Conservation (phyloP, 2,888 invertebrate genomes). For the Glyphotaelius pellucidus region DNA sequence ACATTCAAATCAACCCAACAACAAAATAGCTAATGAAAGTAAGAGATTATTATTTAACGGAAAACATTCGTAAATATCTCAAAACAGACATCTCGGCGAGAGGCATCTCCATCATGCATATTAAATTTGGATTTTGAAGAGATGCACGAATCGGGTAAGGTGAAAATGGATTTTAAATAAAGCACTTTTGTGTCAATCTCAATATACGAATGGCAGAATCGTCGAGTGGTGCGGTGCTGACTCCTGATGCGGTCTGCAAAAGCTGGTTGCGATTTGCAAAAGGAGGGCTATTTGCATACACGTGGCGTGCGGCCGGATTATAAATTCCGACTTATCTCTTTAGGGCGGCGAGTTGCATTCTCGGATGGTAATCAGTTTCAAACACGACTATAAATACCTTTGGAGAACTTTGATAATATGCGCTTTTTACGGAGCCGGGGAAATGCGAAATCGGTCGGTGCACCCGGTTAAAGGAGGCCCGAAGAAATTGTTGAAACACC, state of each 20-base stretch:
- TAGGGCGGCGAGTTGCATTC: constrained; percentile 53
- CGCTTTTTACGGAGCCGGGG: constrained; percentile 45
- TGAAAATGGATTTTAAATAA: background rate
- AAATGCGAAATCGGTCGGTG: constrained; percentile 33
- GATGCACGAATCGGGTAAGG: background rate
- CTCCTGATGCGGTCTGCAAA: background rate
- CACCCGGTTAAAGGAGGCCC: background rate
- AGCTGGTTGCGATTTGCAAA: constrained; percentile 34
- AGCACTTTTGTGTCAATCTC: constrained; percentile 29
- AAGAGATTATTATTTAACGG: background rate
- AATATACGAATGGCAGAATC: background rate
- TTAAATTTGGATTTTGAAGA: background rate
- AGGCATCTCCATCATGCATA: background rate
- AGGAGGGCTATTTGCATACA: constrained; percentile 57
- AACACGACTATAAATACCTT: constrained; percentile 53
- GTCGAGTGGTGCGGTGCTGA: background rate
- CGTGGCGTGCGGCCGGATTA: constrained; percentile 58
- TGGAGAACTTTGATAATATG: constrained; percentile 48
- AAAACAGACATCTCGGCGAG: background rate
- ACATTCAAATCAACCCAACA: background rate
- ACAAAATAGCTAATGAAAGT: background rate
- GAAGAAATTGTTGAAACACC: constrained; percentile 35
- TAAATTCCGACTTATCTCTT: constrained; percentile 61
- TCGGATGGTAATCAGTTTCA: constrained; percentile 60
- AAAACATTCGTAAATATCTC: background rate